Evolutionary conservation across 2,888 invertebrate genomes (phyloP).

Genomic region (Linnaemya vulpina): DNA sequence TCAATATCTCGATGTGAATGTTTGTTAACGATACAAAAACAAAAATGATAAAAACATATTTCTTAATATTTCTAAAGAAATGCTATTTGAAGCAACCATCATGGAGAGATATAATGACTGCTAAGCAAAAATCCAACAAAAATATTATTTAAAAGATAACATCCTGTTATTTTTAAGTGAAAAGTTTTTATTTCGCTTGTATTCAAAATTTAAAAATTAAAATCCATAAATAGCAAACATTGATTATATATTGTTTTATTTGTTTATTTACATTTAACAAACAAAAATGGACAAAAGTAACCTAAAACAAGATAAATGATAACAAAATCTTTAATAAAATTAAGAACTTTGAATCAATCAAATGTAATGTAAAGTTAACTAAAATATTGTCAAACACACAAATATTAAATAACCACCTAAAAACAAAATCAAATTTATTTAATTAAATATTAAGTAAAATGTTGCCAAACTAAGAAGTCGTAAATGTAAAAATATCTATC

Average conservation of each 20-base stretch:
- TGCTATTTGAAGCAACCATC: conserved; percentile 69
- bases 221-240: conserved; percentile 61
- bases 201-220: conserved; percentile 14
- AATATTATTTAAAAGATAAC: conserved; percentile 23
- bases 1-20: conserved; percentile 72
- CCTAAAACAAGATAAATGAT: conserved; percentile 1
- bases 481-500: not conserved
- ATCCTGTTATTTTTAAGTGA: conserved; percentile 10
- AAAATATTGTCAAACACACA: conserved; percentile 41
- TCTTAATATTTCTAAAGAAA: conserved; percentile 59
- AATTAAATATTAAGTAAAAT: conserved; percentile 32
- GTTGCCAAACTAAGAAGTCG: conserved; percentile 52
- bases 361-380: conserved; percentile 79
- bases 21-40: conserved; percentile 64
- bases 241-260: conserved; percentile 24
- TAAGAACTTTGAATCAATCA: conserved; percentile 71
- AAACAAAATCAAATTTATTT: not conserved
- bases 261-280: not conserved
- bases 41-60: conserved; percentile 45
- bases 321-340: conserved; percentile 13
- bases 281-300: not conserved
- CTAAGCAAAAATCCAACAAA: conserved; percentile 58
- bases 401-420: conserved; percentile 53
- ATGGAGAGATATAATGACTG: conserved; percentile 76
- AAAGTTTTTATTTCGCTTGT: conserved; percentile 9